Evolutionary conservation across 2,113 vertebrate genomes (phyloP).

Genomic region (Coracopsis vasa): DNA sequence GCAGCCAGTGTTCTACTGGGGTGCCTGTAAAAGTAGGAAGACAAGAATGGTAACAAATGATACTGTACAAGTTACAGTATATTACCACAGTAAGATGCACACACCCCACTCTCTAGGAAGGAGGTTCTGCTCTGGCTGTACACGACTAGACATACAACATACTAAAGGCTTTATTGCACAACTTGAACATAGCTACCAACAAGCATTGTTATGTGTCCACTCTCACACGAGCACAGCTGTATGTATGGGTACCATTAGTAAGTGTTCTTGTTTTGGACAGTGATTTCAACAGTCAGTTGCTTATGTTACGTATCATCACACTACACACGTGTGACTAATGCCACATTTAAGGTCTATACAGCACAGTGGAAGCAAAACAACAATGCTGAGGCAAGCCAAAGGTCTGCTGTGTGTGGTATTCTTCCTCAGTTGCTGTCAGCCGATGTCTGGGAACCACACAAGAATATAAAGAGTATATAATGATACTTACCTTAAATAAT

Average conservation of each 20-base stretch:
- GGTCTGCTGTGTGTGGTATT: not conserved
- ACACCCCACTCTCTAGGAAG: not conserved
- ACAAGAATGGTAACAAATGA: not conserved
- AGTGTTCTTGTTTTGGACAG: not conserved
- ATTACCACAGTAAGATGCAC: not conserved
- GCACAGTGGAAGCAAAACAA: not conserved
- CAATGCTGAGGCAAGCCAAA: not conserved
- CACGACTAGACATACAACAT: not conserved
- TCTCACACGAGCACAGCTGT: not conserved
- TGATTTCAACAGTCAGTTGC: not conserved
- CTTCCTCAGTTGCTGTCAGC: not conserved
- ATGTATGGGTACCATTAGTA: not conserved
- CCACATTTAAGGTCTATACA: not conserved
- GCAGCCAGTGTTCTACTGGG: not conserved
- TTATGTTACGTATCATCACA: accelerated
- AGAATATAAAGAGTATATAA: not conserved
- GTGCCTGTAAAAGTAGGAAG: not conserved
- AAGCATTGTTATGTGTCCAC: too few relatives aligned
- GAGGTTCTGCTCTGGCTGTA: not conserved
- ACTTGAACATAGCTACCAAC: not conserved
- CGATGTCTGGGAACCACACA: not conserved
- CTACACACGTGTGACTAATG: accelerated
- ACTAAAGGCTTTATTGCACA: not conserved
- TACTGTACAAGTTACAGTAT: not conserved
- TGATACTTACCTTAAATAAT: not conserved